Base-by-base conservation (phyloP, 30 jellyfish, hydroid and myxozoan species). In the Rhopilema esculentum region DNA sequence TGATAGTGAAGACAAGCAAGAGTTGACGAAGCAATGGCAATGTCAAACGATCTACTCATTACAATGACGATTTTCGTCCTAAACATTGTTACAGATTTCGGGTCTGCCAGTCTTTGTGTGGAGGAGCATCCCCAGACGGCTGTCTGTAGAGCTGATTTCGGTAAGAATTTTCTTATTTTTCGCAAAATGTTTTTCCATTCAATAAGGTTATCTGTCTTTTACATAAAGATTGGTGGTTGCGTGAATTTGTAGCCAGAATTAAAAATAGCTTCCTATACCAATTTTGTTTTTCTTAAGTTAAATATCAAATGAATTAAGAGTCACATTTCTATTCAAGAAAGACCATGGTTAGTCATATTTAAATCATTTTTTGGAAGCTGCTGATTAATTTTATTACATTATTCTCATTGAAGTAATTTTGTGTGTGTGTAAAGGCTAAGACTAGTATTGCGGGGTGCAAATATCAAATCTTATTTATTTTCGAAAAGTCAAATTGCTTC, bases 91-190 rank as follows among this genome's bases (percentile, higher is more conserved):
- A 40, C 57, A 40, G 57, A 40, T 12, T 40, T 2, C 12, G 57
- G 57, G 57, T 40, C 51, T 12, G 76, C 79, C 9, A 25, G 48
- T 22, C 2, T 64, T 63, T 85, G 93, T 62, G 28, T 40, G 69
- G 53, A 20, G 16, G 71, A 73, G 28, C 93, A 85, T 48, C 93
- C 93, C 1, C 93, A 85, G 32, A 73, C 82, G 12, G 82, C 88
- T 8, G 83, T 85, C 18, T 85, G 93, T 81, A 33, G 82, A 20
- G 93, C 93, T 9, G 48, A 25, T 15, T 85, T 72, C 21, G 93
- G 93, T 85, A 72, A 85, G 88, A 21, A 66, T 16, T 70, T 40
- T 66, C 27, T 16, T 66, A 49, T 28, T 23, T 40, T 16, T 16
- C 16, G 8, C 20, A 1, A 40, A 24, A 67, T 9, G 12, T 74